Evolutionary conservation across 2,888 invertebrate genomes (phyloP), one percentile per base, ranked within the genome.

Genomic region (Mesochorus sp.): DNA sequence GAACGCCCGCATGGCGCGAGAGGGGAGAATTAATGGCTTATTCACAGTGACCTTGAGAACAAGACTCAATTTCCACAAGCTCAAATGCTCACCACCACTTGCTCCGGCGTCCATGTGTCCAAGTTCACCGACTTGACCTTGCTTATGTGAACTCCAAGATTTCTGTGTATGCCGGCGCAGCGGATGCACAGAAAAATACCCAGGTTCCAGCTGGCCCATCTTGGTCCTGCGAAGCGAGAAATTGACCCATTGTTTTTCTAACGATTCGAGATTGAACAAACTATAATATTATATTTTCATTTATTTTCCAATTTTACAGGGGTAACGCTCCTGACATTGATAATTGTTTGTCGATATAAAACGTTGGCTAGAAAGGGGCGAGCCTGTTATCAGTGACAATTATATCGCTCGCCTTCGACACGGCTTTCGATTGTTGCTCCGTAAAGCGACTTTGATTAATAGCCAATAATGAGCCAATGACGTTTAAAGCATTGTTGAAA

Each of bases 141-240:
- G 80, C 99, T 99, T 92, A 99, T 98, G 92, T 99, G 99, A 6
- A 99, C 99, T 49, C 99, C 99, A 55, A 99, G 94, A 92, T 99
- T 99, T 80, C 99, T 94, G 92, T 99, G 99, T 88, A 99, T 99
- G 19, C 99, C 99, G 10, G 99, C 99, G 92, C 99, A 99, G 68
- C 99, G 94, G 90, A 99, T 99, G 92, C 99, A 99, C 61, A 99
- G 93, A 91, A 99, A 99, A 86, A 99, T 96, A 44, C 99, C 99
- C 82, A 99, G 92, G 92, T 99, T 99, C 98, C 99, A 99, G 82
- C 98, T 98, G 55, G 99, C 99, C 99, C 99, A 99, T 91, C 99
- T 94, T 73, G 99, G 99, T 91, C 99, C 98, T 98, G 89, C 3
- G 57, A 77, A 81, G 12, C 17, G 2, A 39, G 8, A 49, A 31